Percentiles rank a stretch among this genome's conserved stretches.
phyloP scores from a whole-genome alignment of 2,797 vertebrate species.

The Coccyzus lansbergi region DNA sequence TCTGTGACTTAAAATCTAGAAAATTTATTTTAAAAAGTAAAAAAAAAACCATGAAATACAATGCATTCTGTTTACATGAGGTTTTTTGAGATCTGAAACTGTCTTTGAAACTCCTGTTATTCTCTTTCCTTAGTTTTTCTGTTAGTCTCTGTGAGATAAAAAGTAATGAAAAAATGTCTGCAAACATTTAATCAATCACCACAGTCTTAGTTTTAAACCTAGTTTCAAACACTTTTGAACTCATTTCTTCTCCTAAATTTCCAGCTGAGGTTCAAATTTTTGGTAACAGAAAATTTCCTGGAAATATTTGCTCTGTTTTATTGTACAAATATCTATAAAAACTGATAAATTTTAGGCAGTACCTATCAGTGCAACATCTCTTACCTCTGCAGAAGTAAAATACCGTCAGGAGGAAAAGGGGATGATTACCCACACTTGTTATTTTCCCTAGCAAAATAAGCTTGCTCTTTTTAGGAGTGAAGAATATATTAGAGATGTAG shows the following conservation, averaged over 20 bases:
- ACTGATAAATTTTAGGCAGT: not conserved
- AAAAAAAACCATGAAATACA: no score
- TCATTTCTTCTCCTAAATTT: slow-evolving; percentile 13
- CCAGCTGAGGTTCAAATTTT: not conserved
- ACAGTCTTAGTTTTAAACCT: not conserved
- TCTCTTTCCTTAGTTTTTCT: slow-evolving; percentile 1
- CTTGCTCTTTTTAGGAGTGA: not conserved
- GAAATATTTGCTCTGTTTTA: not conserved
- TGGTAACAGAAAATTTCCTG: slow-evolving; percentile 3
- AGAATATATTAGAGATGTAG: not conserved
- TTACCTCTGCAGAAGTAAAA: not conserved
- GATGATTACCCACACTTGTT: not conserved
- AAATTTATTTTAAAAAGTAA: no score
- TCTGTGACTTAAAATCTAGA: not conserved
- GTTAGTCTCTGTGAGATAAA: not conserved
- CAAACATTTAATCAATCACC: slow-evolving; percentile 29
- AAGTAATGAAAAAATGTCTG: not conserved
- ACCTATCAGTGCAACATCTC: not conserved
- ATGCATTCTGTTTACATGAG: not conserved
- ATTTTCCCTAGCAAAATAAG: not conserved
- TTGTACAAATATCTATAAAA: not conserved
- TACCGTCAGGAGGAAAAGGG: not conserved
- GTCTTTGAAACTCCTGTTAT: not conserved
- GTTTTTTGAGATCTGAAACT: not conserved
- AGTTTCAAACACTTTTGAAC: not conserved